Conservation (phyloP, 2,113 vertebrate species). For the Monarcha castaneiventris region DNA sequence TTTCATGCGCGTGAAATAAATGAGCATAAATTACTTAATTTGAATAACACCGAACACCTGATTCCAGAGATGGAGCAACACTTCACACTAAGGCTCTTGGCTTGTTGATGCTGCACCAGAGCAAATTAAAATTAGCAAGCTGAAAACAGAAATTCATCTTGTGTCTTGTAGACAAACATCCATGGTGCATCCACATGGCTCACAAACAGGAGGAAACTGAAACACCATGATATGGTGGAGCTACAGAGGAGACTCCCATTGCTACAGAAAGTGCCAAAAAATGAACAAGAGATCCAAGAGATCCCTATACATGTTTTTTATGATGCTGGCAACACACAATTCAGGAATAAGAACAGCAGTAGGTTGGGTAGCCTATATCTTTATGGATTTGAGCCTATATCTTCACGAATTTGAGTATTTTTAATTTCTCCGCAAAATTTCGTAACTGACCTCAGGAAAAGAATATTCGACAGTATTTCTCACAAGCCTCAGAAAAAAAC, state of each 20-base stretch:
- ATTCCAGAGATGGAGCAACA: background rate
- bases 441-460: background rate
- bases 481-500: background rate
- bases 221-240: background rate
- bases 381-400: background rate
- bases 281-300: background rate
- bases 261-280: background rate
- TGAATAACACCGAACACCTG: constrained; percentile 44
- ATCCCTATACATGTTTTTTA: background rate
- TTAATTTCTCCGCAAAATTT: background rate
- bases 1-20: background rate
- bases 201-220: background rate
- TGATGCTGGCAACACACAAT: background rate
- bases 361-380: background rate
- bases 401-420: background rate
- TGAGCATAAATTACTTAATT: constrained; percentile 49
- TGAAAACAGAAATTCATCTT: background rate
- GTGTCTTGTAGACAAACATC: background rate
- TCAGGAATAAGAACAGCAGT: background rate
- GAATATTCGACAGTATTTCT: background rate
- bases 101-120: background rate
- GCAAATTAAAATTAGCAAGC: background rate
- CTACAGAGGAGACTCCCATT: background rate
- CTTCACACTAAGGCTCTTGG: constrained; percentile 8
- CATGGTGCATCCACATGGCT: background rate